phyloP scores from a whole-genome alignment of 2,888 invertebrate genomes.

The Seira ritae region DNA sequence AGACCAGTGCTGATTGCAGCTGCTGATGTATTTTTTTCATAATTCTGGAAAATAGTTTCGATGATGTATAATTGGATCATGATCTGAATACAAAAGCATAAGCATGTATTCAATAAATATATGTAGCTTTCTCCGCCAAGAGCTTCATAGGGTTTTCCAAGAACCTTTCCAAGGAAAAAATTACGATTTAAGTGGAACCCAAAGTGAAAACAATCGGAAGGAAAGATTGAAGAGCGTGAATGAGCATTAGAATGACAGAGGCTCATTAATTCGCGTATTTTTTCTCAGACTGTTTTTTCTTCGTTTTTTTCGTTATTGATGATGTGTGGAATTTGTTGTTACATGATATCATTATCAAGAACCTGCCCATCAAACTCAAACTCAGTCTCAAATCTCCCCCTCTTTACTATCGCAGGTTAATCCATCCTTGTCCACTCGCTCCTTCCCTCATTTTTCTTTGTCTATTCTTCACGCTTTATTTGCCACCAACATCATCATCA shows the following conservation, averaged over 20 bases:
- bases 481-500: conserved; percentile 30
- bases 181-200: no score
- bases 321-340: conserved; percentile 17
- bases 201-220: no score
- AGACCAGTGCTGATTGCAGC: no score
- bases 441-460: conserved; percentile 34
- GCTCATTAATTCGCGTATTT: conserved; percentile 26
- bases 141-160: no score
- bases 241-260: conserved; percentile 6
- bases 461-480: conserved; percentile 50
- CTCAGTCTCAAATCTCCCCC: background rate
- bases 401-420: conserved; percentile 77
- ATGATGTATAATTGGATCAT: background rate
- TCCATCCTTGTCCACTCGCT: conserved; percentile 50
- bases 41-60: background rate
- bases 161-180: no score
- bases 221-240: conserved; percentile 23
- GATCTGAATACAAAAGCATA: background rate
- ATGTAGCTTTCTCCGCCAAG: no score
- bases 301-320: conserved; percentile 15
- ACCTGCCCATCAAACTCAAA: background rate
- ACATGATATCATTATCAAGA: conserved; percentile 8
- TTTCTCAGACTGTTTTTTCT: background rate
- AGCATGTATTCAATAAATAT: no score
- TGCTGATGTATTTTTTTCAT: background rate